phyloP scores from a whole-genome alignment of 2,113 vertebrate genomes.

The Rhinichthys klamathensis region DNA sequence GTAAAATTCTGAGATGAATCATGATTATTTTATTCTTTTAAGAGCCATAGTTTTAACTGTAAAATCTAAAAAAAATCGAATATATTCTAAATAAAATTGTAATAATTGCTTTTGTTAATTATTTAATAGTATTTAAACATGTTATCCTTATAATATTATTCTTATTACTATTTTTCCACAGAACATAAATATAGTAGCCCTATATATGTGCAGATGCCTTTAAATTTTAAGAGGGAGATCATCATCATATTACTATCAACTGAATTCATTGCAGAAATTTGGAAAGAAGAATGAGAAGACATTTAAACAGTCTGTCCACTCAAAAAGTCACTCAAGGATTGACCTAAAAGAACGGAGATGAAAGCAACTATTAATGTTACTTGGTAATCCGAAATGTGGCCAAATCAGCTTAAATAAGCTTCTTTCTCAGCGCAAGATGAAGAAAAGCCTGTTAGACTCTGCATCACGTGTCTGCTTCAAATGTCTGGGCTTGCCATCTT shows the following conservation, averaged over 20 bases:
- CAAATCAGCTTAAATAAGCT: constrained; percentile 45
- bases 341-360: constrained; percentile 17
- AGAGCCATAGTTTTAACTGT: neutral
- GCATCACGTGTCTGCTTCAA: neutral
- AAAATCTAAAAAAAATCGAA: neutral
- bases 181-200: neutral
- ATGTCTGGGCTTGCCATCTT: neutral
- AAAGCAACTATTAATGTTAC: constrained; percentile 28
- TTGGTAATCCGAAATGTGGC: constrained; percentile 44
- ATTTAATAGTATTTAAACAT: neutral
- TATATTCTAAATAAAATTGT: no score
- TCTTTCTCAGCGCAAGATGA: constrained; percentile 12
- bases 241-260: neutral
- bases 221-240: neutral
- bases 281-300: neutral
- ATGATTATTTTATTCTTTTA: neutral
- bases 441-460: constrained; percentile 30
- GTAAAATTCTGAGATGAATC: neutral
- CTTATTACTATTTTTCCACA: neutral
- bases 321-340: constrained; percentile 22
- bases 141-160: neutral
- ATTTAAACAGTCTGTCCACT: constrained; percentile 41
- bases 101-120: neutral
- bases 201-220: neutral
- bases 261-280: neutral